A percentile compares a stretch with the other conserved stretches of the same genome.
Evolutionary conservation across 2,797 vertebrate genomes (phyloP).

Genomic region (Pipistrellus pygmaeus): DNA sequence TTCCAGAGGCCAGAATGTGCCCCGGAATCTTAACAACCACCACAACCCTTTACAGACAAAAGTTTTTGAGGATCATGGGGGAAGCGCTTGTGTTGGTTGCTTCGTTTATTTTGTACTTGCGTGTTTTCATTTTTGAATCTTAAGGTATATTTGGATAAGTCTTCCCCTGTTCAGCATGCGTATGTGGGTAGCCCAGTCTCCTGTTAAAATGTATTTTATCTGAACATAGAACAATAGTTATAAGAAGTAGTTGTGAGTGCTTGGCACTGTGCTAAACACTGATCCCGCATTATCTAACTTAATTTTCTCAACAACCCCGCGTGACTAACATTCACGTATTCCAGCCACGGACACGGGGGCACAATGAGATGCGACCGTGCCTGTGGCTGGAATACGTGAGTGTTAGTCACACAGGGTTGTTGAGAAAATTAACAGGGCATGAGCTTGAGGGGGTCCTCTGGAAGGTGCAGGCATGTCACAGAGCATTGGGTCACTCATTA

Average conservation of each 20-base stretch:
- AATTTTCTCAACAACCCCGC: background rate
- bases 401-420: background rate
- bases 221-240: background rate
- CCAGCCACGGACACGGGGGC: background rate
- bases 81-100: background rate
- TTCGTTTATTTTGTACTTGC: conserved; percentile 21
- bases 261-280: background rate
- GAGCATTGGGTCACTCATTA: background rate
- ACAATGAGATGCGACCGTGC: background rate
- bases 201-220: background rate
- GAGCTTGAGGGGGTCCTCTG: background rate
- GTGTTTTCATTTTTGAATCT: background rate
- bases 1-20: background rate
- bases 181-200: background rate
- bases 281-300: background rate
- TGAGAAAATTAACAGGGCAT: background rate
- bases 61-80: background rate
- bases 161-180: background rate
- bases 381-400: background rate
- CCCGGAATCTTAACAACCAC: background rate
- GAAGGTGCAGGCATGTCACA: background rate
- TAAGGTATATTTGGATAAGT: background rate
- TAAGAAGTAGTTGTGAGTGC: background rate
- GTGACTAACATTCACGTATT: background rate
- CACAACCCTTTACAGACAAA: background rate